phyloP scores from a whole-genome alignment of 2,113 vertebrate genomes.

The Thamnophis sirtalis region DNA sequence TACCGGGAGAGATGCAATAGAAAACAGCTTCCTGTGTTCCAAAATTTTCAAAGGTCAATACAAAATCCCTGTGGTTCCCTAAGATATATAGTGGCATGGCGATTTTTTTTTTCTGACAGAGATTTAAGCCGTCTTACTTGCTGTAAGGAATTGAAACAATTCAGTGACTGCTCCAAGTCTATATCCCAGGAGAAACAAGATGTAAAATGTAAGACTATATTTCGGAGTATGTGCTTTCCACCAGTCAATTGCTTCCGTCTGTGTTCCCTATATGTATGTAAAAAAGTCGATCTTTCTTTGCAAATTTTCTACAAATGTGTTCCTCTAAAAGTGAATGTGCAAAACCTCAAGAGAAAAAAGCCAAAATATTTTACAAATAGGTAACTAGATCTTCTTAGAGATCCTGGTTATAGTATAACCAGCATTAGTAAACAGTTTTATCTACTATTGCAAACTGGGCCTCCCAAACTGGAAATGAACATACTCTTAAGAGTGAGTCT shows the following conservation, averaged over 20 bases:
- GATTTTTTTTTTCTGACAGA: neutral
- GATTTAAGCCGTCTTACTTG: neutral
- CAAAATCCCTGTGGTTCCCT: neutral
- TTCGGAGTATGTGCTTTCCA: neutral
- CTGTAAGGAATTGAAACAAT: neutral
- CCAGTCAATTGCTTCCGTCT: neutral
- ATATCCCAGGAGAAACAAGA: neutral
- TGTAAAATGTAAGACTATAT: neutral
- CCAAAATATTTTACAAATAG: constrained; percentile 5
- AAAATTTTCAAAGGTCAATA: neutral
- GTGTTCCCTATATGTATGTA: neutral
- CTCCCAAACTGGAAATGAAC: constrained; percentile 47
- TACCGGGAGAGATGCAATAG: neutral
- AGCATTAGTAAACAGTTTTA: constrained; percentile 35
- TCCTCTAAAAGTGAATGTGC: neutral
- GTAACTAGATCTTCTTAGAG: neutral
- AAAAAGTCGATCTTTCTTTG: constrained; percentile 10
- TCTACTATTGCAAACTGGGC: constrained; percentile 19
- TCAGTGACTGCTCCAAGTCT: neutral
- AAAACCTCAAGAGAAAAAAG: neutral
- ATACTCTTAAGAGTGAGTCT: constrained; percentile 42
- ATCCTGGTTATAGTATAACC: neutral
- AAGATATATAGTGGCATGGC: neutral
- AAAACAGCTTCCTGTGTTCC: neutral
- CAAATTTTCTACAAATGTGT: neutral